Evolutionary conservation across 2,113 vertebrate genomes (phyloP).

Genomic region (Crotalus tigris): DNA sequence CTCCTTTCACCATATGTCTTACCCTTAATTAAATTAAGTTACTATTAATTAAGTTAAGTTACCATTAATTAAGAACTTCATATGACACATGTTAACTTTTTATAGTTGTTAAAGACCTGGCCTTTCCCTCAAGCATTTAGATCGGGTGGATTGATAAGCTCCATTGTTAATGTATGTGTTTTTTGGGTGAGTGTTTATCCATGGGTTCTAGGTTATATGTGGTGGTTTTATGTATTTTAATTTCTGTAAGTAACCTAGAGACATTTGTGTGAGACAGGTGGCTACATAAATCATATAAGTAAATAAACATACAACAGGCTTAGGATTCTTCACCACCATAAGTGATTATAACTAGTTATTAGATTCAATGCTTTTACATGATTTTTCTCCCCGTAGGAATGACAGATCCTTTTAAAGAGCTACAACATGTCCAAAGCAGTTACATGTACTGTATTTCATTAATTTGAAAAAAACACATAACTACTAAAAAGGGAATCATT

Average conservation of each 20-base stretch:
- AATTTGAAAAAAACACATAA: neutral
- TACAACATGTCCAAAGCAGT: neutral
- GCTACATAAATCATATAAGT: neutral
- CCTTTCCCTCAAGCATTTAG: neutral
- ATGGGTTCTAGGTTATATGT: neutral
- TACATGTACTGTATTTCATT: neutral
- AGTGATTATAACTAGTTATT: neutral
- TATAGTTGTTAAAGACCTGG: neutral
- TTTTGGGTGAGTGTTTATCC: neutral
- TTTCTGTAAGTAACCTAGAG: neutral
- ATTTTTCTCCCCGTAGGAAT: neutral
- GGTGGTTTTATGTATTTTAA: neutral
- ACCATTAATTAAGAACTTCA: neutral
- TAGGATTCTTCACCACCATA: neutral
- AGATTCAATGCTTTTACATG: neutral
- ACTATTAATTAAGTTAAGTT: neutral
- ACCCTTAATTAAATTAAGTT: neutral
- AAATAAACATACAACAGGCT: neutral
- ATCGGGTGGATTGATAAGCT: neutral
- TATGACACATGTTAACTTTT: neutral
- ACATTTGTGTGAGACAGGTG: neutral
- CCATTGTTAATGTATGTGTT: neutral
- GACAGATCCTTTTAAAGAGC: neutral
- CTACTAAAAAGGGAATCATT: neutral
- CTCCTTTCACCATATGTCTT: neutral